Percentiles rank a stretch among this genome's conserved stretches.
Evolutionary conservation across 2,888 invertebrate genomes (phyloP).

Genomic region (Andricus curvator): DNA sequence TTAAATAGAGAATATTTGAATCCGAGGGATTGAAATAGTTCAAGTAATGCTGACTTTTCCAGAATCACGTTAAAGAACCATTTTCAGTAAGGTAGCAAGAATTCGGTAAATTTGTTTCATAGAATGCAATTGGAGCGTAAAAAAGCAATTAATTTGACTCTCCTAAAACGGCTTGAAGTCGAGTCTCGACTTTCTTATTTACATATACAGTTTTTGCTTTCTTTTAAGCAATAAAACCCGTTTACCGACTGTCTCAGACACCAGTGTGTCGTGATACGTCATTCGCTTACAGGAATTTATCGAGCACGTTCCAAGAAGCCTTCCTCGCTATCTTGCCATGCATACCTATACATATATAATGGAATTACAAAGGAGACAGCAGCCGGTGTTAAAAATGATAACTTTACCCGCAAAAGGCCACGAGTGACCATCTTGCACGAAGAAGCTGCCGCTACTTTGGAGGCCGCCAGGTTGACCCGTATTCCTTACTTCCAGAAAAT

Average conservation of each 20-base stretch:
- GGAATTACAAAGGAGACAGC: background rate
- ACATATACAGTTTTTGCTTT: slow-evolving; percentile 31
- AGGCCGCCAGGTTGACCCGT: slow-evolving; percentile 73
- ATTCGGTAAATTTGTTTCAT: slow-evolving; percentile 14
- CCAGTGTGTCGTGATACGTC: background rate
- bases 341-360: background rate
- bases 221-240: slow-evolving; percentile 26
- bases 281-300: slow-evolving; percentile 26
- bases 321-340: background rate
- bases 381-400: slow-evolving; percentile 40
- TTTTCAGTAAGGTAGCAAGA: background rate
- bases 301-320: slow-evolving; percentile 23
- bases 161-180: slow-evolving; percentile 22
- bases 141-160: slow-evolving; percentile 20
- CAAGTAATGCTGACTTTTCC: background rate
- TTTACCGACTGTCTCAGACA: slow-evolving; percentile 4
- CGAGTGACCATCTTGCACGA: slow-evolving; percentile 77
- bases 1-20: background rate
- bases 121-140: slow-evolving; percentile 30
- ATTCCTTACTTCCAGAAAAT: slow-evolving; percentile 12
- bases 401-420: slow-evolving; percentile 73
- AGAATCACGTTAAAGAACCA: slow-evolving; percentile 1
- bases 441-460: slow-evolving; percentile 73
- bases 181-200: slow-evolving; percentile 6
- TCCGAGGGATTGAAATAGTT: background rate